Conservation (phyloP, 2,888 invertebrate species). For the Protophormia terraenovae region DNA sequence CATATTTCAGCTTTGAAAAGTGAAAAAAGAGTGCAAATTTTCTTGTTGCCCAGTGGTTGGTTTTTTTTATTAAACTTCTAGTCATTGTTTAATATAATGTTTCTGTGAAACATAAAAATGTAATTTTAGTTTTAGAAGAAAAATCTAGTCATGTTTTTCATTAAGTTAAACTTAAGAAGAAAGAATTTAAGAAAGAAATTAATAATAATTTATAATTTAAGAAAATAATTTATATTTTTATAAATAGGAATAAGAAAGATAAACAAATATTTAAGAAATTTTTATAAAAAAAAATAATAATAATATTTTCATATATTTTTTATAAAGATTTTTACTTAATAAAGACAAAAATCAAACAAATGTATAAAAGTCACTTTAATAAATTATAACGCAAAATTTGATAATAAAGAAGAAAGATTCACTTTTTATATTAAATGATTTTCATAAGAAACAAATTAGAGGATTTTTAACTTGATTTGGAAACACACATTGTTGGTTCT, state of each 20-base stretch:
- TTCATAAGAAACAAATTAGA: too few species aligned
- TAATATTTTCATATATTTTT: too few species aligned
- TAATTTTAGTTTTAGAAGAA: not conserved
- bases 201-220: too few species aligned
- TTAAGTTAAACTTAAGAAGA: constrained; percentile 60
- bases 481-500: too few species aligned
- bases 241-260: not conserved
- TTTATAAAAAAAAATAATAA: not conserved
- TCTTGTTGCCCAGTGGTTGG: not conserved
- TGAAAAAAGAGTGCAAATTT: not conserved
- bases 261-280: not conserved
- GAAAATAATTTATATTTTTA: not conserved
- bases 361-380: too few species aligned
- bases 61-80: constrained; percentile 38
- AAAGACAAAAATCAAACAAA: too few species aligned
- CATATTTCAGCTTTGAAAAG: constrained; percentile 17
- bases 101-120: constrained; percentile 51
- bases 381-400: too few species aligned
- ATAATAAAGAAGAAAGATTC: too few species aligned
- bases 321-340: too few species aligned
- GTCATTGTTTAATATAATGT: constrained; percentile 54
- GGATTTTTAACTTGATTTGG: too few species aligned
- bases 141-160: constrained; percentile 60
- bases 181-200: too few species aligned
- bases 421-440: too few species aligned